A percentile compares a stretch with the other conserved stretches of the same genome.
phyloP scores from a whole-genome alignment of 2,113 vertebrate genomes.

The Glaucidium brasilianum region DNA sequence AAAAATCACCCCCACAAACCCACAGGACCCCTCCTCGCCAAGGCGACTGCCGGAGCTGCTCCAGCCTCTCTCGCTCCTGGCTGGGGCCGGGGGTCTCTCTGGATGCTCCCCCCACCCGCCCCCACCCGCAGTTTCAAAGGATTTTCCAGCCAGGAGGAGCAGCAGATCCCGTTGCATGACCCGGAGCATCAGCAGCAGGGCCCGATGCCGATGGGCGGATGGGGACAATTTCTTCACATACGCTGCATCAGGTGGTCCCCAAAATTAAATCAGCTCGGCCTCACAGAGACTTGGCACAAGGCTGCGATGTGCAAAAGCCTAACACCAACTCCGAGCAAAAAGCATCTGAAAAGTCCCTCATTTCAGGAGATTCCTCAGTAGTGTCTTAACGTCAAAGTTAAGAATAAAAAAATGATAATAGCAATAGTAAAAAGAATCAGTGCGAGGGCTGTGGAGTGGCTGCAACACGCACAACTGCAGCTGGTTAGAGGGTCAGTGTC shows the following conservation, averaged over 20 bases:
- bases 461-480: not conserved
- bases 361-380: not conserved
- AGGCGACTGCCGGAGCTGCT: not conserved
- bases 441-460: not conserved
- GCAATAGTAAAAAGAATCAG: not conserved
- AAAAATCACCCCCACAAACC: not conserved
- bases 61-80: not conserved
- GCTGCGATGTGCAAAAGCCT: not conserved
- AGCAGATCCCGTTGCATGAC: not conserved
- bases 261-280: not conserved
- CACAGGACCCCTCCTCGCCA: not conserved
- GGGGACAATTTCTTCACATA: not conserved
- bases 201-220: fast-evolving
- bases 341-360: not conserved
- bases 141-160: not conserved
- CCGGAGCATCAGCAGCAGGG: not conserved
- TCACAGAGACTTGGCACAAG: fast-evolving
- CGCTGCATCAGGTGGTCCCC: not conserved
- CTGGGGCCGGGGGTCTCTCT: not conserved
- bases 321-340: not conserved
- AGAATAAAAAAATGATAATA: not conserved
- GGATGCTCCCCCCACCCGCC: not conserved
- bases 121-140: not conserved
- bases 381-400: not conserved
- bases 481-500: not conserved